Evolutionary conservation across 2,113 vertebrate species (phyloP).

Genomic region (Tretioscincus oriximinensis): DNA sequence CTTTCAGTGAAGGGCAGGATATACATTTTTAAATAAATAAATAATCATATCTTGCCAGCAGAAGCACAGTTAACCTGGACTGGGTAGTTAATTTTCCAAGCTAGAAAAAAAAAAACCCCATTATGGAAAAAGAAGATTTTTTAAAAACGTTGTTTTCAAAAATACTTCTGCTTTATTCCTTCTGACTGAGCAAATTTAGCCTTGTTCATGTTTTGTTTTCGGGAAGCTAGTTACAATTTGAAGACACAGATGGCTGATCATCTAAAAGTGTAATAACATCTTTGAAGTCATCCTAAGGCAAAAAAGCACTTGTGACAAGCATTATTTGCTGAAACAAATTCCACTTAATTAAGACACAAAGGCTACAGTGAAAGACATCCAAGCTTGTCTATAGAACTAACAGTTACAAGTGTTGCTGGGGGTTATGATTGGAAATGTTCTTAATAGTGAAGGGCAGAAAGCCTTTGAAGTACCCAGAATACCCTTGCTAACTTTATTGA

Average conservation of each 20-base stretch:
- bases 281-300: slow-evolving; percentile 47
- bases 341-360: slow-evolving; percentile 59
- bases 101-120: background rate
- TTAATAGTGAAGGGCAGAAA: slow-evolving; percentile 10
- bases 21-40: too few relatives aligned
- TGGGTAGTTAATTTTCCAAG: background rate
- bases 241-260: slow-evolving; percentile 61
- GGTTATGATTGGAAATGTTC: slow-evolving; percentile 30
- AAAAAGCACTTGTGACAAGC: slow-evolving; percentile 53
- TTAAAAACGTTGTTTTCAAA: slow-evolving; percentile 11
- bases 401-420: slow-evolving; percentile 31
- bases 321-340: slow-evolving; percentile 59
- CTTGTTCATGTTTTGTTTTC: background rate
- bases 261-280: slow-evolving; percentile 47
- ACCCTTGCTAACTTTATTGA: background rate
- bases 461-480: background rate
- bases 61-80: background rate
- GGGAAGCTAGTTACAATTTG: slow-evolving; percentile 14
- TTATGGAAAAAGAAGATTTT: background rate
- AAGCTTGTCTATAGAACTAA: slow-evolving; percentile 48
- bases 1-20: too few relatives aligned
- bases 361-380: slow-evolving; percentile 41
- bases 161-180: slow-evolving; percentile 29
- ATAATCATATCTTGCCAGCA: too few relatives aligned
- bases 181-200: slow-evolving; percentile 22